Evolutionary conservation across 2,113 vertebrate species (phyloP).

Genomic region (Ciconia maguari): DNA sequence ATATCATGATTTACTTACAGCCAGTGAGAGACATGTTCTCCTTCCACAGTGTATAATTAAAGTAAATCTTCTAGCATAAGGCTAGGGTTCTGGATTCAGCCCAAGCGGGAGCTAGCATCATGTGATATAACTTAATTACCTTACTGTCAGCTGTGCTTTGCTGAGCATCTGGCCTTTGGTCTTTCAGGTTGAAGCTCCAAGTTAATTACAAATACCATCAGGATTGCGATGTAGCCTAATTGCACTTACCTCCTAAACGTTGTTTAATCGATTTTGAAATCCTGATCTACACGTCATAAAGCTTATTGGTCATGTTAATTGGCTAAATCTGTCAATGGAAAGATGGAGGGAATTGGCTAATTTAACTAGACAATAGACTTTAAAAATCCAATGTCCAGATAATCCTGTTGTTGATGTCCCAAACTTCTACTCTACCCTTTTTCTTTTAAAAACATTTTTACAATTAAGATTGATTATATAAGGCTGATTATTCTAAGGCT

Average conservation of each 20-base stretch:
- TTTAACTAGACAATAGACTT: slow-evolving; percentile 4
- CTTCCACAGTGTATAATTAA: not conserved
- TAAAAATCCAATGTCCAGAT: not conserved
- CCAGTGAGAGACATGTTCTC: not conserved
- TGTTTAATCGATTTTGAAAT: slow-evolving; percentile 22
- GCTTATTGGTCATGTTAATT: slow-evolving; percentile 15
- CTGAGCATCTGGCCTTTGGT: not conserved
- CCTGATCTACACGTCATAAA: not conserved
- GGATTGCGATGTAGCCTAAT: not conserved
- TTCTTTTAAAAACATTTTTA: slow-evolving; percentile 29
- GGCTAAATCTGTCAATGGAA: not conserved
- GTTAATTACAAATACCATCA: slow-evolving; percentile 21
- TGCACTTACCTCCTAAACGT: not conserved
- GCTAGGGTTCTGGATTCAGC: not conserved
- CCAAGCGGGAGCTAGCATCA: not conserved
- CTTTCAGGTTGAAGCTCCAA: not conserved
- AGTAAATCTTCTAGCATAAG: not conserved
- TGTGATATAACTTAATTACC: not conserved
- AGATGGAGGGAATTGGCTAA: not conserved
- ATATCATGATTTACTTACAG: not conserved
- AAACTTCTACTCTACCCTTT: not conserved
- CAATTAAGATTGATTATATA: slow-evolving; percentile 27
- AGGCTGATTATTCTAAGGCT: slow-evolving; percentile 35
- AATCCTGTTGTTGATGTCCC: not conserved
- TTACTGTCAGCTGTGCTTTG: slow-evolving; percentile 7